Base-by-base conservation (phyloP, 2,888 invertebrate genomes). In the Alviniconcha strummeri region DNA sequence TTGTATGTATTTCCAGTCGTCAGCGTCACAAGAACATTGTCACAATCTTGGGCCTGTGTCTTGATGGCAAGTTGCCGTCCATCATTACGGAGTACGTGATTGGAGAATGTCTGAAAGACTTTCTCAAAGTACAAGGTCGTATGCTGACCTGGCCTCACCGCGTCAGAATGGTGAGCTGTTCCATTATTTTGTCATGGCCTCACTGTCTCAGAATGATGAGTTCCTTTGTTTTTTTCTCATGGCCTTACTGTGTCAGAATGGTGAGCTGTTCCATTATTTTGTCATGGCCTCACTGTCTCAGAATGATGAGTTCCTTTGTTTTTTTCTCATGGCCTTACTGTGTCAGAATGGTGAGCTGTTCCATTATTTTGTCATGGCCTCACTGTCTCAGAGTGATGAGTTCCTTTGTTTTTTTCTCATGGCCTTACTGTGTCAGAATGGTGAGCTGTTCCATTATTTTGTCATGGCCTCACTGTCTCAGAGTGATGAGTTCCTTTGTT, bases 1-100 rank as follows among this genome's bases (percentile, higher is more conserved):
- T 36, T 36, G 72, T 6, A 54, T 71, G 81, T 74, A 6, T 72
- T 86, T 89, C 74, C 86, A 93, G 93, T 83, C 89, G 89, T 56
- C 90, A 91, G 82, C 86, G 92, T 67, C 92, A 93, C 86, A 89
- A 91, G 79, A 91, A 92, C 84, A 90, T 93, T 82, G 92, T 92
- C 11, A 85, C 90, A 5, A 86, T 93, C 15, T 79, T 93, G 56
- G 93, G 93, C 0, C 85, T 92, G 64, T 93, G 92, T 85, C 83
- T 90, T 6, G 92, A 92, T 78, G 88, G 89, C n/a, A 88, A 89
- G 79, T 89, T 91, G 57, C 92, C 92, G 5, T 91, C 91, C 84
- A 88, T 93, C 56, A 88, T 93, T 78, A 89, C 89, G 0, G 92
- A 93, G 85, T 92, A 90, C 82, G 89, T 92, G 9, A 88, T 89